Conservation (phyloP, 2,113 vertebrate genomes). For the Aix galericulata region DNA sequence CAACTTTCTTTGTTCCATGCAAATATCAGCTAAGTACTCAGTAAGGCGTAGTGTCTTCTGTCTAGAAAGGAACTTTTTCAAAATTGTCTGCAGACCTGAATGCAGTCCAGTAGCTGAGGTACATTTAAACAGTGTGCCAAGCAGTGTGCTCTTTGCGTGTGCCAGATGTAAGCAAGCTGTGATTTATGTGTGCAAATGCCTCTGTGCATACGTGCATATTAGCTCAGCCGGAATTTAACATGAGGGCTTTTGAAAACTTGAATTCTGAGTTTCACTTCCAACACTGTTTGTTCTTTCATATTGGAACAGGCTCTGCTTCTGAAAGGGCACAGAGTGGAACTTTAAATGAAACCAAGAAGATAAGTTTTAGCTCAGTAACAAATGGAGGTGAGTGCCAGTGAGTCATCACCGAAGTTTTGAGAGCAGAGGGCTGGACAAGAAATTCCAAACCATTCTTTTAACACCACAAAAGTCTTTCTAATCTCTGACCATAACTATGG, state of each 20-base stretch:
- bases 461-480: conserved; percentile 10
- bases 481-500: not conserved
- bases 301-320: conserved; percentile 13
- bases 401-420: conserved; percentile 10
- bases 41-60: not conserved
- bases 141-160: not conserved
- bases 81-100: not conserved
- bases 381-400: not conserved
- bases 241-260: not conserved
- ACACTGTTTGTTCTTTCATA: not conserved
- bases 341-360: not conserved
- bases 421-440: not conserved
- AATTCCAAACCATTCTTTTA: conserved; percentile 14
- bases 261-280: not conserved
- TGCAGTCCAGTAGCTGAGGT: not conserved
- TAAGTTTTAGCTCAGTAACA: not conserved
- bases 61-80: not conserved
- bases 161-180: not conserved
- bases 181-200: conserved; percentile 25
- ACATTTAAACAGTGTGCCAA: not conserved
- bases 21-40: not conserved
- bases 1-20: not conserved
- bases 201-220: not conserved
- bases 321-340: not conserved
- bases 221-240: not conserved